Conservation (phyloP, 2,113 vertebrate species). For the Pelobates fuscus region DNA sequence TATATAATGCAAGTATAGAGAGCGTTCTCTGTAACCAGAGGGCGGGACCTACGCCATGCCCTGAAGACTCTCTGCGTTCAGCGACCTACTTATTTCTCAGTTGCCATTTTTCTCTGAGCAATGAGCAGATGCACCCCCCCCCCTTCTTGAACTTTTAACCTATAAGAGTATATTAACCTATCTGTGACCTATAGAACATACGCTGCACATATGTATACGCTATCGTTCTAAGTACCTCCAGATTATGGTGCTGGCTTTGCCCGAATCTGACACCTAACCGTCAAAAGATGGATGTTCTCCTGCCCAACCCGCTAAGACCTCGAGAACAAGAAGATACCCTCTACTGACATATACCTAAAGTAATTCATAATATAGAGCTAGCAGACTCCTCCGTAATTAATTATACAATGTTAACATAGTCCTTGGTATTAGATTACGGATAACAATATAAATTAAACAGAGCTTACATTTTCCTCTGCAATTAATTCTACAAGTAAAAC, state of each 20-base stretch:
- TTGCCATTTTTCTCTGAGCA: background rate
- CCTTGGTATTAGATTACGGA: too few relatives aligned
- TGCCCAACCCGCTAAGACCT: too few relatives aligned
- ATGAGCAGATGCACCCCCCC: slow-evolving; percentile 11
- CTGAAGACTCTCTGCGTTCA: slow-evolving; percentile 7
- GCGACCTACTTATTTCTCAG: slow-evolving; percentile 38
- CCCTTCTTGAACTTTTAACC: slow-evolving; percentile 29
- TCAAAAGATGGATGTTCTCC: too few relatives aligned
- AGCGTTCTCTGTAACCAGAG: background rate
- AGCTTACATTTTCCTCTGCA: too few relatives aligned
- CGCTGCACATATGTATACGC: background rate
- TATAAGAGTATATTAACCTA: slow-evolving; percentile 40
- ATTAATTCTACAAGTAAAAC: too few relatives aligned
- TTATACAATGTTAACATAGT: too few relatives aligned
- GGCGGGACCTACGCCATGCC: background rate
- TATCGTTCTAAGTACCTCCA: background rate
- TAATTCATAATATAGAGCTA: too few relatives aligned
- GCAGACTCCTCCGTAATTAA: too few relatives aligned
- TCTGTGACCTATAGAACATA: background rate
- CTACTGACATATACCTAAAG: too few relatives aligned
- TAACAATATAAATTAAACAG: too few relatives aligned
- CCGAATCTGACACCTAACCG: too few relatives aligned
- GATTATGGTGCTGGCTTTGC: background rate
- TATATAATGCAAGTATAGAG: slow-evolving; percentile 5
- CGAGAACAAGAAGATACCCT: too few relatives aligned